These are phyloP conservation scores for Sebastes diploproa DNA, from an alignment of 2,797 vertebrate genomes.

Conservation along the genomic window DNA sequence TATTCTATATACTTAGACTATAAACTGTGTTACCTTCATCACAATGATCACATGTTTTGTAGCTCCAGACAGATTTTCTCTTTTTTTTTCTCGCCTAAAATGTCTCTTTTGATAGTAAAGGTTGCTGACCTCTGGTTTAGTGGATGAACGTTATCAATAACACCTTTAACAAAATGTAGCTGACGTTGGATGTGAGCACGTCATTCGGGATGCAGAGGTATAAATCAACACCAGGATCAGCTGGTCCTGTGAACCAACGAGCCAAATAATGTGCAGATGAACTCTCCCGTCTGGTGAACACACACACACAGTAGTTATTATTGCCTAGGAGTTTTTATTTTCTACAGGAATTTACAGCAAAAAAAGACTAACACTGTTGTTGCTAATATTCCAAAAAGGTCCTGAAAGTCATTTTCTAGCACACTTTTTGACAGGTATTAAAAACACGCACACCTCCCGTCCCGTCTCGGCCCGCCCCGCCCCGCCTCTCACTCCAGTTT, in stretches of 20 bases:
- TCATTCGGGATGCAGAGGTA: not conserved
- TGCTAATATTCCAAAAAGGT: constrained; percentile 61
- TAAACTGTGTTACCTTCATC: too few species aligned
- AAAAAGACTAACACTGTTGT: constrained; percentile 62
- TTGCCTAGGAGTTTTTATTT: constrained; percentile 73
- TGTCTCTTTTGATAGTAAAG: too few species aligned
- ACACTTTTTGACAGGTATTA: constrained; percentile 50
- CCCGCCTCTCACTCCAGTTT: not conserved
- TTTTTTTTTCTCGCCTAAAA: too few species aligned
- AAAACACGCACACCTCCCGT: constrained; percentile 29
- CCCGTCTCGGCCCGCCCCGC: not conserved
- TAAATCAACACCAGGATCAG: not conserved
- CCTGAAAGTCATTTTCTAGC: constrained; percentile 58
- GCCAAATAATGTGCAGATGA: not conserved
- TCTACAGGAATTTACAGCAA: constrained; percentile 63
- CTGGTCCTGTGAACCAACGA: not conserved
- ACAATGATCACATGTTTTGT: fast-evolving
- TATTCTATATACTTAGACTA: too few species aligned
- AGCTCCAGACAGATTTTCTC: too few species aligned
- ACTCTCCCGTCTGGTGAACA: not conserved
- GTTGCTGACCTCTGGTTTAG: too few species aligned
- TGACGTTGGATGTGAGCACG: not conserved
- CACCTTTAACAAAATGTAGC: not conserved
- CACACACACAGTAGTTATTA: constrained; percentile 35
- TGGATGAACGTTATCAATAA: too few species aligned